Conservation (phyloP, 2,113 vertebrate species). For the Ranitomeya variabilis region DNA sequence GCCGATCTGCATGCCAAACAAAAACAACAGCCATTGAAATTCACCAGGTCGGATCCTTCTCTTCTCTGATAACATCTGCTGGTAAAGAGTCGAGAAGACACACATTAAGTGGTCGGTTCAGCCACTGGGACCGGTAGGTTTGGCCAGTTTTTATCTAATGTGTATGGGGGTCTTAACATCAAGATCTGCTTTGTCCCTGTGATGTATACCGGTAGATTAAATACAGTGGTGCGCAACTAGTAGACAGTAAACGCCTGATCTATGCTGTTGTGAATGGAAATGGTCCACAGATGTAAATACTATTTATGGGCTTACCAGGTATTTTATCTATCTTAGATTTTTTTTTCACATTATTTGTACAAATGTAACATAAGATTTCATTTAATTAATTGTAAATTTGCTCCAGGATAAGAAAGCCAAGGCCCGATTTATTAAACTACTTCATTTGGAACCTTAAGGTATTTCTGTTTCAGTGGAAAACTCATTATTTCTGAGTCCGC, state of each 20-base stretch:
- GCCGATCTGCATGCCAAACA: too few species aligned
- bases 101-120: too few species aligned
- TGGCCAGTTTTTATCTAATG: too few species aligned
- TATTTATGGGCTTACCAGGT: neutral
- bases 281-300: neutral
- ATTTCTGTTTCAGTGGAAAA: conserved; percentile 48
- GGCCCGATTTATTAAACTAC: conserved; percentile 19
- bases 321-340: neutral
- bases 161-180: neutral
- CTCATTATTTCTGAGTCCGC: conserved; percentile 23
- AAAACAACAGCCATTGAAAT: too few species aligned
- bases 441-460: neutral
- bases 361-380: neutral
- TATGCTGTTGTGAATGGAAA: neutral
- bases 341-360: neutral
- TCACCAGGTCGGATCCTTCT: too few species aligned
- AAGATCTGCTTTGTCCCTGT: neutral
- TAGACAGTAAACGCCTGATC: neutral
- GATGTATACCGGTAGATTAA: neutral
- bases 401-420: neutral
- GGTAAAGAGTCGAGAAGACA: too few species aligned
- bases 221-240: too few species aligned
- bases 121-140: too few species aligned
- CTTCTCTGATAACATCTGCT: too few species aligned
- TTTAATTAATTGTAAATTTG: neutral